phyloP scores from a whole-genome alignment of 2,888 invertebrate species.

The Chrysomela aeneicollis region DNA sequence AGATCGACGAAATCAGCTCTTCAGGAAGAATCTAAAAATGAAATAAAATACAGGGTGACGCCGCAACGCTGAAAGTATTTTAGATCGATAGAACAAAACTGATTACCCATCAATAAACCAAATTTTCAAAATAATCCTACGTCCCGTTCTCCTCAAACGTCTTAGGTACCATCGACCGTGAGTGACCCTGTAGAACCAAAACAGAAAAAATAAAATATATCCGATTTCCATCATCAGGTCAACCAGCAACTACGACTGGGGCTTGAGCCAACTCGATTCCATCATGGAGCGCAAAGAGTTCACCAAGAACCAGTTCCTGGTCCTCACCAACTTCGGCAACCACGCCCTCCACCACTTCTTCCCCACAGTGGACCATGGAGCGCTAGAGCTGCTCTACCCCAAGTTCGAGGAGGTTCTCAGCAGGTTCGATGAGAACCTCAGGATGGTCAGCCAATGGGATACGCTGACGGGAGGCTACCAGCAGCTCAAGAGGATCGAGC shows the following conservation, averaged over 20 bases:
- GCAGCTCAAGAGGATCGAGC: conserved; percentile 65
- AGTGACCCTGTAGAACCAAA: too few relatives aligned
- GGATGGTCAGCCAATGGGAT: conserved; percentile 65
- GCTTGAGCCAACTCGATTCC: conserved; percentile 78
- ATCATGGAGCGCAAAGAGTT: conserved; percentile 76
- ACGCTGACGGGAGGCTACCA: conserved; percentile 73
- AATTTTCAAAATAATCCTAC: too few relatives aligned
- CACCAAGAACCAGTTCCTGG: conserved; percentile 72
- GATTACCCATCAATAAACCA: too few relatives aligned
- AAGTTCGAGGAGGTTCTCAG: conserved; percentile 68
- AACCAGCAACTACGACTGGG: conserved; percentile 72
- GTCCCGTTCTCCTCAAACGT: too few relatives aligned
- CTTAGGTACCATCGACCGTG: too few relatives aligned
- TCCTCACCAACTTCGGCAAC: conserved; percentile 78
- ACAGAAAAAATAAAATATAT: background rate
- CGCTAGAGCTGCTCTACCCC: conserved; percentile 72
- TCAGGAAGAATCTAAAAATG: too few relatives aligned
- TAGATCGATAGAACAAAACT: too few relatives aligned
- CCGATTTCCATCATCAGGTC: conserved; percentile 57
- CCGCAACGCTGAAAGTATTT: too few relatives aligned
- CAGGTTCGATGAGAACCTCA: conserved; percentile 68
- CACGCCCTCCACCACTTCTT: conserved; percentile 84
- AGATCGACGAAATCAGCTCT: too few relatives aligned
- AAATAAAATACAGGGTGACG: too few relatives aligned
- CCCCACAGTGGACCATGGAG: conserved; percentile 82